Conservation (phyloP, 2,113 vertebrate species). For the Salvelinus sp. region DNA sequence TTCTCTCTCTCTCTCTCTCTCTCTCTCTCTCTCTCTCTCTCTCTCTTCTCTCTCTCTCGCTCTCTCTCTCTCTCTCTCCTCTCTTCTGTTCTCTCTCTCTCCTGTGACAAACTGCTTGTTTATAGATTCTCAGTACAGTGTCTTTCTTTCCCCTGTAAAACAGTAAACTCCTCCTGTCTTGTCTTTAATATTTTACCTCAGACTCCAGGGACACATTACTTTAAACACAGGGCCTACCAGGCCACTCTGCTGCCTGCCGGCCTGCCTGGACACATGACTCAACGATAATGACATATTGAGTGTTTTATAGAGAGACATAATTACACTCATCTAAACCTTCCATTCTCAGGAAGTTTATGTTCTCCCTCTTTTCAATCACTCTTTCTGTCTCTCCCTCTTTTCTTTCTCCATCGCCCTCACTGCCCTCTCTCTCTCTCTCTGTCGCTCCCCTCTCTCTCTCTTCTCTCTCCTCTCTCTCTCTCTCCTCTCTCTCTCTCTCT, state of each 20-base stretch:
- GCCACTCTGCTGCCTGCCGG: too few relatives aligned
- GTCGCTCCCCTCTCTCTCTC: slow-evolving; percentile 10
- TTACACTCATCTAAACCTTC: slow-evolving; percentile 68
- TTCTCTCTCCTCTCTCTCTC: not conserved
- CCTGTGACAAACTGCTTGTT: slow-evolving; percentile 45
- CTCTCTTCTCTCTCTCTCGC: too few relatives aligned
- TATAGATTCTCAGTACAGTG: slow-evolving; percentile 54
- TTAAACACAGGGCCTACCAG: slow-evolving; percentile 69
- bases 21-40: too few relatives aligned
- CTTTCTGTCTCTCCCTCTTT: not conserved
- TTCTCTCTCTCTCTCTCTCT: slow-evolving; percentile 13
- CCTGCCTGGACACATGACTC: slow-evolving; percentile 70
- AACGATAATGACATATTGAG: slow-evolving; percentile 73
- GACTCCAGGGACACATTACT: slow-evolving; percentile 65
- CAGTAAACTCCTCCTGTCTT: slow-evolving; percentile 50
- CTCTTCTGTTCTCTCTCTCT: slow-evolving; percentile 16
- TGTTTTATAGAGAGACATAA: slow-evolving; percentile 70
- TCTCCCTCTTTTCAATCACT: slow-evolving; percentile 53
- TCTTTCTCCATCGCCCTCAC: not conserved
- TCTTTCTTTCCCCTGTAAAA: slow-evolving; percentile 52
- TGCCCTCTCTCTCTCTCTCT: slow-evolving; percentile 27
- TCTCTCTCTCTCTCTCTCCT: too few relatives aligned
- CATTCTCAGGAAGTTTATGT: slow-evolving; percentile 68
- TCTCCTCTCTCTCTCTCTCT: too few relatives aligned
- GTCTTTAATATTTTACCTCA: slow-evolving; percentile 47